Evolutionary conservation across 2,888 invertebrate species (phyloP).

Genomic region (Choreutis nemorana): DNA sequence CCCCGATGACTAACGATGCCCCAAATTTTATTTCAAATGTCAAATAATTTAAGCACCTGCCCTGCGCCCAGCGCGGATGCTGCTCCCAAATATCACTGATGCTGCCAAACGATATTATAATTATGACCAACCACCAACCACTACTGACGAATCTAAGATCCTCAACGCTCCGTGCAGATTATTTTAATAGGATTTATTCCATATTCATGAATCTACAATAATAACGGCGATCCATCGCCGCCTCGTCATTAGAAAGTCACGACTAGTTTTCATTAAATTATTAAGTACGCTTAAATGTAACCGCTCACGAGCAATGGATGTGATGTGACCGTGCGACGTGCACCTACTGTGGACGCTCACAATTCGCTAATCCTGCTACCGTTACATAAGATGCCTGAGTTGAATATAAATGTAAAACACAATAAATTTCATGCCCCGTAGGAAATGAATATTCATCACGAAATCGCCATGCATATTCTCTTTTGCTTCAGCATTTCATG

Average conservation of each 20-base stretch:
- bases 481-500: conserved; percentile 54
- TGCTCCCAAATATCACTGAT: conserved; percentile 8
- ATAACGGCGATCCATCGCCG: not conserved
- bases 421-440: conserved; percentile 68
- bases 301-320: conserved; percentile 45
- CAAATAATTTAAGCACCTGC: conserved; percentile 61
- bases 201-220: too few species aligned
- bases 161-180: too few species aligned
- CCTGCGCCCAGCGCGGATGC: conserved; percentile 22
- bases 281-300: conserved; percentile 43
- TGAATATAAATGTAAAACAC: conserved; percentile 68
- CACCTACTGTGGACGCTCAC: conserved; percentile 52
- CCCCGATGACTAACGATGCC: conserved; percentile 63
- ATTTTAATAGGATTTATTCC: too few species aligned
- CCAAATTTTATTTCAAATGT: conserved; percentile 65
- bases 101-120: too few species aligned
- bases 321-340: conserved; percentile 42
- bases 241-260: conserved; percentile 37
- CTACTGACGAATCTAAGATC: not conserved
- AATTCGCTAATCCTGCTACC: conserved; percentile 66
- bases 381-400: conserved; percentile 65
- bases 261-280: conserved; percentile 45
- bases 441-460: conserved; percentile 68
- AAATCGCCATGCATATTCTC: conserved; percentile 67
- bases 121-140: too few species aligned